These are phyloP conservation scores for Pelodiscus sinensis DNA, from an alignment of 2,113 vertebrate species.

Conservation along the genomic window DNA sequence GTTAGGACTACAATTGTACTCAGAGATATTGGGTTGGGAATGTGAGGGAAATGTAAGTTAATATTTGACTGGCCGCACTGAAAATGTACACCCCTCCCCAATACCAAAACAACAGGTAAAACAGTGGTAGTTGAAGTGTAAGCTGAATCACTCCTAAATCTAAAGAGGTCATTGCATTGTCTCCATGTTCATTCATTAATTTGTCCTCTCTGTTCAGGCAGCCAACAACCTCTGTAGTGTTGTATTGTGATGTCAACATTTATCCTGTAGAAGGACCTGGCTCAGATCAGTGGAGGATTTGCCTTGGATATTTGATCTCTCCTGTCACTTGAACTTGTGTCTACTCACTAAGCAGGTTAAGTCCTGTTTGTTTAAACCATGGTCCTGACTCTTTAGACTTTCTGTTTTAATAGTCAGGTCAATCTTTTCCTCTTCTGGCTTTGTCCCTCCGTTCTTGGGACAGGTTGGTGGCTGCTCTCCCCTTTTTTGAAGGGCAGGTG, in stretches of 20 bases:
- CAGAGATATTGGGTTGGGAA: background rate
- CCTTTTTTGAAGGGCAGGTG: background rate
- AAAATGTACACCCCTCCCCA: background rate
- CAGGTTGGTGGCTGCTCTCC: background rate
- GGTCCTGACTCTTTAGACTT: background rate
- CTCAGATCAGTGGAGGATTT: background rate
- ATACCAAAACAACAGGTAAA: background rate
- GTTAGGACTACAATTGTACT: background rate
- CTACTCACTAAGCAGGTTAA: background rate
- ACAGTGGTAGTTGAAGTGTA: background rate
- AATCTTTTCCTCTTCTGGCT: background rate
- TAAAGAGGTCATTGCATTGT: background rate
- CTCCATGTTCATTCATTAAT: background rate
- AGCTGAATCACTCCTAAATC: background rate
- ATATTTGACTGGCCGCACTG: background rate
- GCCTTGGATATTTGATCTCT: fast-evolving
- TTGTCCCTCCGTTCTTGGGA: background rate
- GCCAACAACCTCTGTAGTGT: background rate
- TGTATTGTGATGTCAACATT: background rate
- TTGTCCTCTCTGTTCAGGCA: background rate
- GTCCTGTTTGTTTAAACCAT: background rate
- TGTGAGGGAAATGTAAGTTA: background rate
- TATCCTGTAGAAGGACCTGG: background rate
- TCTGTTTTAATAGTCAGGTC: background rate
- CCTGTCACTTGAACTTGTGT: background rate